These are phyloP conservation scores for Coendou prehensilis DNA, from an alignment of 2,797 vertebrate species.

Conservation along the genomic window DNA sequence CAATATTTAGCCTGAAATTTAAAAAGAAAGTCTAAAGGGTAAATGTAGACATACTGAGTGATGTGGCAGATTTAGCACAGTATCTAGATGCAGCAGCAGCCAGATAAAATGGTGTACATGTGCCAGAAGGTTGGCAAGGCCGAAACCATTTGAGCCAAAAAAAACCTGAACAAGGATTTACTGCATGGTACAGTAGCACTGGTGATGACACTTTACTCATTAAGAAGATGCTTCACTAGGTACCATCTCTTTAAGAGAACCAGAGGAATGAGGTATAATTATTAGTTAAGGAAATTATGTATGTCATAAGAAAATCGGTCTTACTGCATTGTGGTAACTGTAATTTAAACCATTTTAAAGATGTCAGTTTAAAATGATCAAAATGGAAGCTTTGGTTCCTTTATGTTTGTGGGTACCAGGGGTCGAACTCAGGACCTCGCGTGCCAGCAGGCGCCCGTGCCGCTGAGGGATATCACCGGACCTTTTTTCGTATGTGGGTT, in stretches of 20 bases:
- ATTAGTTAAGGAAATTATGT: constrained; percentile 22
- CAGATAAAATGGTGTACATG: not conserved
- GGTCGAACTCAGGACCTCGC: no score
- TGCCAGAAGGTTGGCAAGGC: not conserved
- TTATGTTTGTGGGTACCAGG: no score
- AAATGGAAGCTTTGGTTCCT: constrained; percentile 38
- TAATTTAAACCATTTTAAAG: constrained; percentile 48
- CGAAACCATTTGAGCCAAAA: not conserved
- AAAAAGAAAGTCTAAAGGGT: not conserved
- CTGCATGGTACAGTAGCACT: not conserved
- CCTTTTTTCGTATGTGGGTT: no score
- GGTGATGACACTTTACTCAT: not conserved
- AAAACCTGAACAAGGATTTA: not conserved
- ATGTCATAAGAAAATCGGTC: not conserved
- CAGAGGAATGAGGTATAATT: constrained; percentile 10
- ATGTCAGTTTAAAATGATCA: constrained; percentile 10
- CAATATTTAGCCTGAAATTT: not conserved
- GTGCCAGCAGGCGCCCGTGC: no score
- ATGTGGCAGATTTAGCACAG: not conserved
- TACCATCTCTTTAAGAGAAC: not conserved
- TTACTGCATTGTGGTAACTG: not conserved
- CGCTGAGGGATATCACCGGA: no score
- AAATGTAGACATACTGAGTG: not conserved
- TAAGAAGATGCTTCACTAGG: not conserved
- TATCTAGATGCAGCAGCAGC: not conserved